Percentiles rank a stretch among this genome's conserved stretches.
Evolutionary conservation across 2,797 vertebrate species (phyloP).

Genomic region (Bovichtus variegatus): DNA sequence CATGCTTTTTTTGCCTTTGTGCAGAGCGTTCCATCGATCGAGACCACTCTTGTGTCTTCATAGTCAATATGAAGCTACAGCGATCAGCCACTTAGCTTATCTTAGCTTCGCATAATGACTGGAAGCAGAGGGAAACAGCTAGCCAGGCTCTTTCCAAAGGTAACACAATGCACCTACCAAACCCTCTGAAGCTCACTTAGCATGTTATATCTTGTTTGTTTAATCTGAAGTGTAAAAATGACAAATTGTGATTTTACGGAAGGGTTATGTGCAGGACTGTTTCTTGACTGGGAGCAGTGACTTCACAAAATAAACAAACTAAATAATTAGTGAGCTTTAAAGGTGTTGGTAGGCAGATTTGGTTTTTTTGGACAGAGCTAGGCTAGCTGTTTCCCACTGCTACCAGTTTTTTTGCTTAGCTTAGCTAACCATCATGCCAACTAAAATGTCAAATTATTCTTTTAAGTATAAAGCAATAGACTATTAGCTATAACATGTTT

Average conservation of each 20-base stretch:
- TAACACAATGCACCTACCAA: not conserved
- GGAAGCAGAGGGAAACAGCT: not conserved
- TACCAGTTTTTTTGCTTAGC: not conserved
- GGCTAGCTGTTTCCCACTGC: not conserved
- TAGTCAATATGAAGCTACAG: too few species aligned
- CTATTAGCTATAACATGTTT: too few species aligned
- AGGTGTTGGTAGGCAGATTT: not conserved
- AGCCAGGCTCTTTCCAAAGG: not conserved
- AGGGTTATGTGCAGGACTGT: not conserved
- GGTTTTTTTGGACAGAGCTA: not conserved
- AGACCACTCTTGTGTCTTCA: not conserved
- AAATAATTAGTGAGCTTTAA: not conserved
- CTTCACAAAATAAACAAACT: too few species aligned
- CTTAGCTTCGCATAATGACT: slow-evolving; percentile 10
- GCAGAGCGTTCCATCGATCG: not conserved
- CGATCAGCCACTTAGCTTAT: slow-evolving; percentile 3
- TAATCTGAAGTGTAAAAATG: not conserved
- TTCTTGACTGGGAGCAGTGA: not conserved
- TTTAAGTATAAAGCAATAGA: not conserved
- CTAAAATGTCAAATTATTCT: not conserved
- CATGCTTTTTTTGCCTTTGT: not conserved
- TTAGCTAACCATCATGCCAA: not conserved
- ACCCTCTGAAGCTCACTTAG: not conserved
- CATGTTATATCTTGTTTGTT: not conserved
- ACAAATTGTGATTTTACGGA: not conserved